Conservation (phyloP, 2,113 vertebrate genomes). For the Emydocephalus ijimae region DNA sequence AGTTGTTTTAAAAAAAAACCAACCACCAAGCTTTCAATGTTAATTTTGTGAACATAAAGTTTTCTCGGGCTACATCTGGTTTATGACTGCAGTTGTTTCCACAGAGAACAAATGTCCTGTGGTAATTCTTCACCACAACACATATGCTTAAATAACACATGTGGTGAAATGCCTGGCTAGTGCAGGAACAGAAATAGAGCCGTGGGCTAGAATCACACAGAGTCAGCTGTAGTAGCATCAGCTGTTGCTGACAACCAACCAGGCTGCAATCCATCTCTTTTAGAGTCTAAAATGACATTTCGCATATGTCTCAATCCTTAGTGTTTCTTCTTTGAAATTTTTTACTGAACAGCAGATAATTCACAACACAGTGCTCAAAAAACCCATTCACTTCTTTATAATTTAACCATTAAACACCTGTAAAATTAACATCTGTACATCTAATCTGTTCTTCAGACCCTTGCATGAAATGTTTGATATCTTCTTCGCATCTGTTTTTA, state of each 20-base stretch:
- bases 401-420: background rate
- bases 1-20: background rate
- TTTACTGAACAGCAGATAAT: background rate
- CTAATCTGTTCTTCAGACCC: background rate
- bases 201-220: accelerated
- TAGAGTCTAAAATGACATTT: constrained; percentile 5
- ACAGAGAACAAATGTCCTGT: background rate
- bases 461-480: background rate
- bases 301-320: background rate
- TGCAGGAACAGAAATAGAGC: accelerated
- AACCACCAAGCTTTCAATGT: background rate
- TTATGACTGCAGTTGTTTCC: constrained; percentile 41
- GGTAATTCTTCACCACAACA: background rate
- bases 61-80: background rate
- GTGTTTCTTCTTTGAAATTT: background rate
- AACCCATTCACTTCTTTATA: background rate
- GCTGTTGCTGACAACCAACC: constrained; percentile 60
- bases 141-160: background rate
- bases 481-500: background rate
- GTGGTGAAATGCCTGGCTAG: background rate
- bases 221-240: constrained; percentile 58
- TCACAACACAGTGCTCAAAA: background rate
- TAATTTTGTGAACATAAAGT: background rate
- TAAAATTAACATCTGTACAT: background rate
- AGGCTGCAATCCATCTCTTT: background rate